These are phyloP conservation scores for Fragum sueziense DNA, from an alignment of 2,888 invertebrate species.

Conservation along the genomic window DNA sequence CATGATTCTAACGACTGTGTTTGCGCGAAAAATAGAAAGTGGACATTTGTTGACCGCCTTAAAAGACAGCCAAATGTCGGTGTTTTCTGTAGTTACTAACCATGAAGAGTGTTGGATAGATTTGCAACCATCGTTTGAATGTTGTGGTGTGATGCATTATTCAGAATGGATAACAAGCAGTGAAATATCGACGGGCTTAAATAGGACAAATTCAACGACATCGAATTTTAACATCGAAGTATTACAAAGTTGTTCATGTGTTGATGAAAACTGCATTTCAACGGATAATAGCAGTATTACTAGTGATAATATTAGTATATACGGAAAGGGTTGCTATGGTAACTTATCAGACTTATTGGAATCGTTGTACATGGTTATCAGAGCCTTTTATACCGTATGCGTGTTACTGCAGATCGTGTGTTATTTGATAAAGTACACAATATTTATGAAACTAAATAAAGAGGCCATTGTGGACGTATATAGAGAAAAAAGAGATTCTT, in stretches of 20 bases:
- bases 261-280: background rate
- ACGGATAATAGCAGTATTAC: background rate
- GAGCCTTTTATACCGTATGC: background rate
- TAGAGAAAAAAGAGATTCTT: background rate
- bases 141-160: background rate
- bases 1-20: background rate
- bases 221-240: background rate
- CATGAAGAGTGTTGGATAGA: background rate
- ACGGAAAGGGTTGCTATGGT: background rate
- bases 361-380: background rate
- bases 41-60: background rate
- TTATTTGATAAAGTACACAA: background rate
- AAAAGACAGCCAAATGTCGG: background rate
- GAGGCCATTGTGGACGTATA: background rate
- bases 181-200: too few relatives aligned
- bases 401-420: conserved; percentile 12
- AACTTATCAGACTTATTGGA: background rate
- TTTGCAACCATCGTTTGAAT: background rate
- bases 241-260: background rate
- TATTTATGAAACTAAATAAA: conserved; percentile 4
- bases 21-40: background rate
- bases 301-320: background rate
- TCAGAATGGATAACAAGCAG: background rate
- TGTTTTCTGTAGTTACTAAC: background rate
- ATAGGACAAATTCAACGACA: background rate